Evolutionary conservation across 2,113 vertebrate genomes (phyloP).

Genomic region (Cephalopholis sonnerati): DNA sequence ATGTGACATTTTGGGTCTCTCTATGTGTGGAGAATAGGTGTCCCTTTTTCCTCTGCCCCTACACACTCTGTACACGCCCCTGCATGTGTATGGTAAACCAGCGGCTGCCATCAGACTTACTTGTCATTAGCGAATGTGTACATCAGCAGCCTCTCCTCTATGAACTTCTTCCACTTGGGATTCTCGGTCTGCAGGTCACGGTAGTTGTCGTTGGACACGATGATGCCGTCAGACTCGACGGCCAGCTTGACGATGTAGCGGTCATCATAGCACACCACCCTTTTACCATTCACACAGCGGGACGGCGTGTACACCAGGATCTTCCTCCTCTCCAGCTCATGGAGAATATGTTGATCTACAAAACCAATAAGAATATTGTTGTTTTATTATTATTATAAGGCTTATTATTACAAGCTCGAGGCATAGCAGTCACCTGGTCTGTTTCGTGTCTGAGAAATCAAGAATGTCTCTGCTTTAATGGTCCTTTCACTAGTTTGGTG

Average conservation of each 20-base stretch:
- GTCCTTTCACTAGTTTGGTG: too few species aligned
- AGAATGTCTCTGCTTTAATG: not conserved
- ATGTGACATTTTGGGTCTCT: not conserved
- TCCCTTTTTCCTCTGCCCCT: too few species aligned
- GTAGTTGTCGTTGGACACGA: conserved; percentile 96
- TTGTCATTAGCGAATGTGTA: conserved; percentile 94
- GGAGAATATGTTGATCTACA: conserved; percentile 90
- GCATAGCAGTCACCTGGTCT: not conserved
- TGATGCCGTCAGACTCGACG: conserved; percentile 88
- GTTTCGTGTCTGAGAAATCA: not conserved
- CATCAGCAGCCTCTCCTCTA: conserved; percentile 93
- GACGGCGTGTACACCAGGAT: conserved; percentile 92
- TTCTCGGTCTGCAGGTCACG: conserved; percentile 92
- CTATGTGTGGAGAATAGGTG: not conserved
- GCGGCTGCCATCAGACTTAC: conserved; percentile 71
- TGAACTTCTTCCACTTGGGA: conserved; percentile 93
- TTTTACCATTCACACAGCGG: conserved; percentile 90
- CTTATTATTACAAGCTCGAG: not conserved
- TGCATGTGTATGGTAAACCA: not conserved
- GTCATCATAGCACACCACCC: conserved; percentile 93
- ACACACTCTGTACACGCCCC: not conserved
- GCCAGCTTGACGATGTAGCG: conserved; percentile 93
- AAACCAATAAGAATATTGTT: not conserved
- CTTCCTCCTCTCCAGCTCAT: conserved; percentile 87
- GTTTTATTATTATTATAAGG: not conserved